Conservation (phyloP, 2,797 vertebrate species). For the Tympanoctomys barrerae region DNA sequence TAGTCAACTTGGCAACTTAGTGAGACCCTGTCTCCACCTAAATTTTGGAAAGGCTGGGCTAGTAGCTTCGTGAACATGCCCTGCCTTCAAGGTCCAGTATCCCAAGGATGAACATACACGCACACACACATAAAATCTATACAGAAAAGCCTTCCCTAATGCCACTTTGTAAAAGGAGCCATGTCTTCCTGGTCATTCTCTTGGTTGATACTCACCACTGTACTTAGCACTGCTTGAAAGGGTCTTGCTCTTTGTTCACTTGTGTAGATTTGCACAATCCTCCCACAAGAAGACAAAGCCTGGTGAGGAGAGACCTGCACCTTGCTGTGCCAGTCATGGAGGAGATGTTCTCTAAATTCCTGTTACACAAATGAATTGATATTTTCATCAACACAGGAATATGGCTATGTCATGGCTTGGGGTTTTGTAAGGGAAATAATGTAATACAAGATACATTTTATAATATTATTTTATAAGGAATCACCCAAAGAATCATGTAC, state of each 20-base stretch:
- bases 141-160: not conserved
- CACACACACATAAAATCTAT: not conserved
- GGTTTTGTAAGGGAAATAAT: too few relatives aligned
- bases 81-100: not conserved
- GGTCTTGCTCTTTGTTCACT: not conserved
- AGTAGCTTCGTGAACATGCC: not conserved
- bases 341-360: not conserved
- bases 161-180: not conserved
- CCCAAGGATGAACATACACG: not conserved
- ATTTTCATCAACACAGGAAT: not conserved
- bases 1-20: not conserved
- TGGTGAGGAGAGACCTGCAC: not conserved
- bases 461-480: too few relatives aligned
- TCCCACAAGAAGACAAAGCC: not conserved
- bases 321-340: not conserved
- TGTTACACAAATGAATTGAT: not conserved
- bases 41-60: not conserved
- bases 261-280: not conserved
- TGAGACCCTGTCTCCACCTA: not conserved
- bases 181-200: not conserved
- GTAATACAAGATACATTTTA: too few relatives aligned
- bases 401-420: too few relatives aligned
- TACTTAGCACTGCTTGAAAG: not conserved
- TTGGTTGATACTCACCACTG: not conserved
- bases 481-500: too few relatives aligned